Base-by-base conservation (phyloP, 2,113 vertebrate genomes). In the Peromyscus maniculatus region DNA sequence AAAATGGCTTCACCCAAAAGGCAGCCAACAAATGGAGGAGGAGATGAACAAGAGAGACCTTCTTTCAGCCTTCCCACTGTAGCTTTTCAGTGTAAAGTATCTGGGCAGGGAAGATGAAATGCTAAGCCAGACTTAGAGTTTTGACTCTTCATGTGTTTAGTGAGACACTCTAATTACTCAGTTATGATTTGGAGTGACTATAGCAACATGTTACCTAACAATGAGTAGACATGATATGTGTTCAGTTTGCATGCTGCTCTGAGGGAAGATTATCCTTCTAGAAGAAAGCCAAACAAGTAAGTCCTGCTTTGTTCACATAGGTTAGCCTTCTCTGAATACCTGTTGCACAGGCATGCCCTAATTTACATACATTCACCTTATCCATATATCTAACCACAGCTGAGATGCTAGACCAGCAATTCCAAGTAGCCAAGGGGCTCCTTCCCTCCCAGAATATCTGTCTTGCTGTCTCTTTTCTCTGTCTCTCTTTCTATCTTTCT, bases 261-360 rank as follows among this genome's bases (percentile, higher is more conserved):
- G 1, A 39, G 71, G 66, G 10, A 91, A 77, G 89, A 96, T 39
- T 91, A 62, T 11, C 33, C 8, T 96, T 80, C 17, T 55, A 82
- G 77, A 94, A 96, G 22, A 95, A 94, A 94, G 71, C 57, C 52
- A 83, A 95, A 87, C 39, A 87, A 80, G 90, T 33, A 57, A 96
- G 88, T 33, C 39, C 80, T 95, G 36, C 52, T 96, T 89, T 92
- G 64, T 71, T 93, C 59, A 82, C 0, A 1, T 84, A 52, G 59
- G 52, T 26, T 89, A 80, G n/a, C 78, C 49, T 66, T 79, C 12
- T 75, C 55, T 84, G 36, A 7, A 57, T 80, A 79, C 75, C 92
- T 22, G 80, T 95, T 96, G 84, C n/a, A 52, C 36, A 80, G 69
- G 79, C 67, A 83, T 57, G 36, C 83, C 74, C 62, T 90, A 69